These are phyloP conservation scores for Oxyruncus cristatus DNA, from an alignment of 2,113 vertebrate genomes.

Conservation along the genomic window DNA sequence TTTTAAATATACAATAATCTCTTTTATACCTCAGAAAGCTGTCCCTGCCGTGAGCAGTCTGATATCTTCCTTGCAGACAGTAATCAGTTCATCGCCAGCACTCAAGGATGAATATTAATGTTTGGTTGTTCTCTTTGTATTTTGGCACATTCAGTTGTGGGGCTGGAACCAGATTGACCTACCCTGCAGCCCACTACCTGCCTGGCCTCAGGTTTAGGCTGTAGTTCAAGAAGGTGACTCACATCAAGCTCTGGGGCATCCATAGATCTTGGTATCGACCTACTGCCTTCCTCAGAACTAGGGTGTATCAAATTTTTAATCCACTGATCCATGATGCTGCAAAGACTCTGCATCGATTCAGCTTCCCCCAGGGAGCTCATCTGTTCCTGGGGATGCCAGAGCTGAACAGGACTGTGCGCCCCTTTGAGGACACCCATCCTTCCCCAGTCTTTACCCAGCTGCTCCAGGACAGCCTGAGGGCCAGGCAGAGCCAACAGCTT, in stretches of 20 bases:
- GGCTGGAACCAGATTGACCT: not conserved
- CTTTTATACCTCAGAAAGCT: conserved; percentile 48
- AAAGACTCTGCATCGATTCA: not conserved
- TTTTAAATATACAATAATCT: conserved; percentile 58
- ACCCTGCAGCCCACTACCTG: not conserved
- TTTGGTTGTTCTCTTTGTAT: not conserved
- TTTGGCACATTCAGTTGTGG: not conserved
- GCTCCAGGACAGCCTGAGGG: not conserved
- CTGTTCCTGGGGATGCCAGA: not conserved
- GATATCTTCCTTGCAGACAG: conserved; percentile 37
- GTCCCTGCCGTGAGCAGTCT: conserved; percentile 9
- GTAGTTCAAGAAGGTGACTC: not conserved
- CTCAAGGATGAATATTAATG: conserved; percentile 50
- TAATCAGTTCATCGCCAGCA: conserved; percentile 16
- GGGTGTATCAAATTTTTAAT: not conserved
- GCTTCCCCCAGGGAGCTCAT: not conserved
- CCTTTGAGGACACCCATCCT: not conserved
- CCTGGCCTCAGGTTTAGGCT: not conserved
- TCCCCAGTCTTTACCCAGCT: not conserved
- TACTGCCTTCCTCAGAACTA: not conserved
- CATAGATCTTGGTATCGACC: not conserved
- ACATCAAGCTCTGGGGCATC: not conserved
- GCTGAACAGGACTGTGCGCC: not conserved
- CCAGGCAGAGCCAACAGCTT: not conserved
- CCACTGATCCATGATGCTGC: not conserved